These are phyloP conservation scores for Synanthedon tipuliformis DNA, from an alignment of 2,888 invertebrate genomes.

Conservation along the genomic window DNA sequence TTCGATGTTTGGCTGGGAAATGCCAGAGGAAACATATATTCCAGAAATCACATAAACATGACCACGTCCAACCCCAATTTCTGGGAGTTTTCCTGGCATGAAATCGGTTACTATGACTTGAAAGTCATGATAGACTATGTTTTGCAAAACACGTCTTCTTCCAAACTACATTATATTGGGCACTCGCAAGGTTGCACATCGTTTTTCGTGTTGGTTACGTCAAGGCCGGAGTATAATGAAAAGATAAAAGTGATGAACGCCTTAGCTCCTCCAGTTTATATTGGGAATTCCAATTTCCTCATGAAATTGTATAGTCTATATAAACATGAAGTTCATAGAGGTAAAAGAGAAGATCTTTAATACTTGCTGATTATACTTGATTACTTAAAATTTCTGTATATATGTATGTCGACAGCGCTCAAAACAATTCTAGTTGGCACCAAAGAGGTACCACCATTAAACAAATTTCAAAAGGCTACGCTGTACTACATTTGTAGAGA, in stretches of 20 bases:
- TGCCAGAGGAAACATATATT: constrained; percentile 74
- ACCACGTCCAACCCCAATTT: constrained; percentile 7
- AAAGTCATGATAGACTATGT: constrained; percentile 13
- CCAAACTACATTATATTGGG: constrained; percentile 15
- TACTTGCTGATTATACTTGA: too few relatives aligned
- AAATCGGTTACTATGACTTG: constrained; percentile 14
- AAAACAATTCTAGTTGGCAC: not conserved
- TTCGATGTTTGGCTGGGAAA: constrained; percentile 81
- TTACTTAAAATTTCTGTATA: too few relatives aligned
- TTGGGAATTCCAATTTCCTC: constrained; percentile 13
- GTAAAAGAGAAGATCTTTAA: too few relatives aligned
- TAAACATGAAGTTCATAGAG: not conserved
- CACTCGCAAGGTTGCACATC: constrained; percentile 16
- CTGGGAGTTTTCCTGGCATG: constrained; percentile 19
- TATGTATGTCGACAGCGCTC: not conserved
- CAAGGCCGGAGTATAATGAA: constrained; percentile 12
- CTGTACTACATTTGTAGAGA: not conserved
- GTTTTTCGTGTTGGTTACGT: constrained; percentile 9
- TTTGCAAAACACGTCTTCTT: constrained; percentile 7
- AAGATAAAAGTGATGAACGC: constrained; percentile 61
- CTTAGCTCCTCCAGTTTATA: constrained; percentile 70
- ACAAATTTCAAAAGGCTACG: not conserved
- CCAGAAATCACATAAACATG: constrained; percentile 20
- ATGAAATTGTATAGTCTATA: not conserved
- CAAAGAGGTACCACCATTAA: not conserved